Base-by-base conservation (phyloP, 2,888 invertebrate species). In the Stenolophus ochropezus region DNA sequence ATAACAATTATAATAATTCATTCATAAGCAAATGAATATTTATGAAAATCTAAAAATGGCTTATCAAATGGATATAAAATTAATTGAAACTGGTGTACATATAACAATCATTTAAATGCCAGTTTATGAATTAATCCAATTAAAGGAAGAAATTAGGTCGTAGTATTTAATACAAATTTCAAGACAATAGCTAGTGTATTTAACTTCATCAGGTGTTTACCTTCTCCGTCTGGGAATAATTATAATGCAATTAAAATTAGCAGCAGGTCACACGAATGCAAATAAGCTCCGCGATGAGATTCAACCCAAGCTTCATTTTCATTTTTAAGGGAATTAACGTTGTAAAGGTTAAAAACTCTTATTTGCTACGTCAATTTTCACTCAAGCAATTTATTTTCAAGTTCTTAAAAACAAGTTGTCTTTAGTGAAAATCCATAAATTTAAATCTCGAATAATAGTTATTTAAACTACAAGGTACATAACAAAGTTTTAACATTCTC, bases 241-340 rank as follows among this genome's bases (percentile, higher is more conserved):
- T 76, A 58, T 76, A 76, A 58, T 76, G 42, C 53, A 56, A 76
- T 76, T 76, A 76, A 76, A 76, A 56, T 76, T 56, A 76, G 42
- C 56, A 76, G 33, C 58, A 76, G 58, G 42, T 76, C 76, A 76
- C 65, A 27, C 33, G 65, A 69, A 69, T 69, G 65, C 33, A 69
- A 69, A 69, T 69, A 33, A 69, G 65, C 51, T 56, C 8, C n/a
- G n/a, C n/a, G n/a, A n/a, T n/a, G n/a, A n/a, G n/a, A n/a, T n/a
- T n/a, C n/a, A n/a, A n/a, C n/a, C n/a, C n/a, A n/a, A n/a, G n/a
- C n/a, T n/a, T n/a, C n/a, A n/a, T n/a, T n/a, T n/a, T n/a, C n/a
- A n/a, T n/a, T n/a, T 42, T 42, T 42, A 42, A 42, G 11, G 11
- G 8, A 42, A 42, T 42, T 42, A 42, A 3, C 33, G 11, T 11